Base-by-base conservation (phyloP, 92 coral and sea anemone species). In the Siderastrea radians region DNA sequence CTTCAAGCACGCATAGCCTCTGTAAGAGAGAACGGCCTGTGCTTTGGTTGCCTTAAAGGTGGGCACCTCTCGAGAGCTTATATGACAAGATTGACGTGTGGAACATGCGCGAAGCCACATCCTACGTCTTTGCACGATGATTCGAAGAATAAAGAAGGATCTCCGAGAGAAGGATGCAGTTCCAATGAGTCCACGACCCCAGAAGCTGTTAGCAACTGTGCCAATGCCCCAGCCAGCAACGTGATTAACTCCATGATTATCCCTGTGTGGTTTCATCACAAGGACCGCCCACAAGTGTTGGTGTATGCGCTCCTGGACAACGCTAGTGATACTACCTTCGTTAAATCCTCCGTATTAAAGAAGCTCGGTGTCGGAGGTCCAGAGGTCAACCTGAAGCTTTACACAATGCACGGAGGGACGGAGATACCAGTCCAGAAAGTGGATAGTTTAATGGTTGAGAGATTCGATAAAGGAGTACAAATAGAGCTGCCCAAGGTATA, bases 251-350 rank as follows among this genome's bases (percentile, higher is more conserved):
- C 82, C 12, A 80, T 66, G 85, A 90, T 90, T 19, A 53, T 90
- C 2, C 94, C 92, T 1, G 93, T 94, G 26, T 52, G 78, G 49
- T 55, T 83, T 38, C 68, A 84, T 84, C 94, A 91, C 74, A 94
- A 81, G 75, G 91, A 85, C 70, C 75, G 68, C 68, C 91, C 94
- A 1, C 76, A 68, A 61, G 77, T 92, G 11, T 55, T 73, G 57
- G 81, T 75, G 7, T 84, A 87, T n/a, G 92, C 94, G 7, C 90
- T 87, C 5, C 78, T 91, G 45, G 94, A 83, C 50, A 79, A 91
- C 46, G 96, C 89, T 1, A 94, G 96, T 66, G 93, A 94, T 72
- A 79, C 96, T 13, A 91, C 93, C 43, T 94, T 94, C 82, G 74
- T 91, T 1, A 89, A 73, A 50, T 57, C 48, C 9, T 85, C 55